A percentile compares a stretch with the other conserved stretches of the same genome.
phyloP scores from a whole-genome alignment of 1,140 invertebrate genomes.

The Trichonephila clavata region DNA sequence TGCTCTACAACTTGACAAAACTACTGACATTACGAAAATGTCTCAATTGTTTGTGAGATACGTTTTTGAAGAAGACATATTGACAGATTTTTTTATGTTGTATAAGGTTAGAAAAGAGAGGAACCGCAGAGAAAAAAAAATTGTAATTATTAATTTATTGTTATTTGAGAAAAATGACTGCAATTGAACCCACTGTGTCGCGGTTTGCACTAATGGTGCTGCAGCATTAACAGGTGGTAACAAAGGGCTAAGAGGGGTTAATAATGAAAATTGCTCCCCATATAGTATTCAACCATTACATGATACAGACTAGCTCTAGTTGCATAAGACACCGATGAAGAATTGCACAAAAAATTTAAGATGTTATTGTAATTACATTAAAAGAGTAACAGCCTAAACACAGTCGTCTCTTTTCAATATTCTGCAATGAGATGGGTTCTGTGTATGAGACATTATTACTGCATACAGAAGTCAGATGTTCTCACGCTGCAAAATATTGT shows the following conservation, averaged over 20 bases:
- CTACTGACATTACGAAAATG: constrained; percentile 24
- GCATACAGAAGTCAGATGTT: no score
- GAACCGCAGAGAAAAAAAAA: neutral
- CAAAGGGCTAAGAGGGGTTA: constrained; percentile 5
- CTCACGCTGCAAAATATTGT: no score
- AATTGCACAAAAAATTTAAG: constrained; percentile 5
- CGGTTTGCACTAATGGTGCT: neutral
- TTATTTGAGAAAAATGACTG: neutral
- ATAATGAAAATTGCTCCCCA: constrained; percentile 27
- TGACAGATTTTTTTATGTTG: neutral
- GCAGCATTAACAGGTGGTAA: neutral
- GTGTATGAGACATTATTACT: no score
- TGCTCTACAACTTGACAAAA: constrained; percentile 28
- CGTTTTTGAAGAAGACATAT: constrained; percentile 17
- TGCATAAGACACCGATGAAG: neutral
- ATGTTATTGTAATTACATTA: no score
- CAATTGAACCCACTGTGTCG: neutral
- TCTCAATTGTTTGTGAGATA: constrained; percentile 23
- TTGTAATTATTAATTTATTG: no score
- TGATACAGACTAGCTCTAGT: constrained; percentile 8
- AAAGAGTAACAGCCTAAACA: no score
- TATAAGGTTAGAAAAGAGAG: neutral
- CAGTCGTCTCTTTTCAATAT: no score
- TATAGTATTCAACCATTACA: neutral
- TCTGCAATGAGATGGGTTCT: no score